phyloP scores from a whole-genome alignment of 1,140 invertebrate species.

The Cylas formicarius region DNA sequence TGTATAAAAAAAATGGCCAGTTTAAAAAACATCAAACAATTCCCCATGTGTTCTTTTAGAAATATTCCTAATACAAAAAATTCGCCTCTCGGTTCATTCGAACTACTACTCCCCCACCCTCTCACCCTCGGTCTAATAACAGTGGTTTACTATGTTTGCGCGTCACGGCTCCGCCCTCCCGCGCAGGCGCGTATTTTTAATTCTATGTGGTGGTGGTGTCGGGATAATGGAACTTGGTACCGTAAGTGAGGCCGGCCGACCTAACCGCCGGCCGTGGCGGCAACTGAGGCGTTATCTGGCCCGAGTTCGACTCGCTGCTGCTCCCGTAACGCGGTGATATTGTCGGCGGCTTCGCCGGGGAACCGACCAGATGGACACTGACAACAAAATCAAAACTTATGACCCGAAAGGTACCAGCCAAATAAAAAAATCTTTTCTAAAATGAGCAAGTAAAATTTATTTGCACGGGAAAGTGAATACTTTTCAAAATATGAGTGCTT shows the following conservation, averaged over 20 bases:
- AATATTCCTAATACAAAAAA: slow-evolving; percentile 11
- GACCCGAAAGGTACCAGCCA: too few species aligned
- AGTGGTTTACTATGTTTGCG: slow-evolving; percentile 3
- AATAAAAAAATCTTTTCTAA: too few species aligned
- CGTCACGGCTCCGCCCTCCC: neutral
- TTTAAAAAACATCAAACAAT: neutral
- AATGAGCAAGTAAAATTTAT: too few species aligned
- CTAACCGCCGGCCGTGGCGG: slow-evolving; percentile 36
- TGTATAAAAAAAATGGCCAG: too few species aligned
- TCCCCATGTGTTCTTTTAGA: neutral
- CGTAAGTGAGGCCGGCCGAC: slow-evolving; percentile 32
- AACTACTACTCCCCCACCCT: too few species aligned
- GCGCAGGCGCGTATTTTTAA: slow-evolving; percentile 2
- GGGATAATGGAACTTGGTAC: slow-evolving; percentile 40
- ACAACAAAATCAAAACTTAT: slow-evolving; percentile 5
- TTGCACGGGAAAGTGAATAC: too few species aligned
- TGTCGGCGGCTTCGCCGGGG: slow-evolving; percentile 26
- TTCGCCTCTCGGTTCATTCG: neutral
- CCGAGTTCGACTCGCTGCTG: slow-evolving; percentile 29
- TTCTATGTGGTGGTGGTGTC: slow-evolving; percentile 36
- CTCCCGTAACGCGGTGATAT: slow-evolving; percentile 34
- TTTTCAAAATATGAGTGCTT: too few species aligned
- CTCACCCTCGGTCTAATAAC: slow-evolving; percentile 1
- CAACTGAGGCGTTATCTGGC: slow-evolving; percentile 35
- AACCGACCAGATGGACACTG: slow-evolving; percentile 9